Base-by-base conservation (phyloP, 2,113 vertebrate species). In the Lontra canadensis region DNA sequence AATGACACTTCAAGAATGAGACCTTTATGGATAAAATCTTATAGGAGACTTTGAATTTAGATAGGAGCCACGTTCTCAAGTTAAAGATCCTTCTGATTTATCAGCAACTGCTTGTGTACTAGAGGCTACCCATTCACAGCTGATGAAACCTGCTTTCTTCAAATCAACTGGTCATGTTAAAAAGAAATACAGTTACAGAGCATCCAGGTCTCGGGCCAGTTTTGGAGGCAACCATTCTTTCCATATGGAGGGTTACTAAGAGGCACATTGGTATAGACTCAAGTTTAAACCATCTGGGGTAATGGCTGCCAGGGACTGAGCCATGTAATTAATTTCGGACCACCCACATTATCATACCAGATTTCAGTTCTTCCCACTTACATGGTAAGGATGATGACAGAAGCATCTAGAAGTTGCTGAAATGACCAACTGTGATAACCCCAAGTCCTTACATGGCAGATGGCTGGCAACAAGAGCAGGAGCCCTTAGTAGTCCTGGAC, bases 1-100 rank as follows among this genome's bases (percentile, higher is more conserved):
- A 96, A 59, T n/a, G 63, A 84, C 67, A 42, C 65, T 86, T 97
- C 61, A 92, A 94, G 61, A 95, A 96, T 52, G 47, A 69, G 55
- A 80, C 2, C 18, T 86, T 81, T 63, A 95, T 71, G 63, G 65
- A 85, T 90, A 82, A 63, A 78, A 59, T 94, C 36, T 93, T 79
- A 6, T 69, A 31, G 81, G 25, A 86, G 29, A 80, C 25, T 39
- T 96, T 79, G 23, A 71, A 25, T 91, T 93, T 79, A 82, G 36
- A 80, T 88, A 92, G 34, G 61, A 96, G 31, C 42, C 59, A 18
- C 49, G 3, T 31, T 90, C 52, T 95, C 78, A 82, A 69, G 39
- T 63, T 29, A 91, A 87, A 74, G 59, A 95, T 55, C 85, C 52
- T 85, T 44, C 26, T 63, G 88, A 89, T 63, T 93, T 57, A 81